A percentile compares a stretch with the other conserved stretches of the same genome.
Conservation (phyloP, 2,113 vertebrate species). For the Pituophis catenifer region DNA sequence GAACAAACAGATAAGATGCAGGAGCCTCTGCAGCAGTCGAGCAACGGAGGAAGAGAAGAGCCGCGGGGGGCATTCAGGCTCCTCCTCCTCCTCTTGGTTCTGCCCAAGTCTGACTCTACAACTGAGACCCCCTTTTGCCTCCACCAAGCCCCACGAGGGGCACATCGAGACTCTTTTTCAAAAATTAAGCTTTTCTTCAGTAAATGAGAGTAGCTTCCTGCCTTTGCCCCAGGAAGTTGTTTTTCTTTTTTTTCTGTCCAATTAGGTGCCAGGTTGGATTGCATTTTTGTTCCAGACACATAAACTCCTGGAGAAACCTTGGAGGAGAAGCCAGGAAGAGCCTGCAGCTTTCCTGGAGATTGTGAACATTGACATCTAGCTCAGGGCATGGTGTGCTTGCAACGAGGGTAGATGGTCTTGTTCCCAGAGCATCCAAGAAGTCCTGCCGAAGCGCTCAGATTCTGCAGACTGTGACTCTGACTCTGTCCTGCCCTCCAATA, state of each 20-base stretch:
- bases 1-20: background rate
- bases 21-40: background rate
- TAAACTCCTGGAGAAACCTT: background rate
- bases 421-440: fast-evolving
- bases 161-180: background rate
- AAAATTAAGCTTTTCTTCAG: background rate
- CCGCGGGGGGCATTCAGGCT: background rate
- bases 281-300: fast-evolving
- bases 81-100: background rate
- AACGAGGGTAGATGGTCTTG: fast-evolving
- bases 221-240: background rate
- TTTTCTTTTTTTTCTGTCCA: background rate
- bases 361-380: background rate
- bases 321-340: background rate
- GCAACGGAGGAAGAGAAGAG: background rate
- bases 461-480: background rate
- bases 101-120: background rate
- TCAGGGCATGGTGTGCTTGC: background rate
- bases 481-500: fast-evolving
- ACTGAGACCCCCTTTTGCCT: background rate
- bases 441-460: conserved; percentile 11
- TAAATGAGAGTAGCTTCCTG: fast-evolving
- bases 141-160: background rate
- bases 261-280: background rate
- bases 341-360: background rate